A percentile compares a stretch with the other conserved stretches of the same genome.
Conservation (phyloP, 2,888 invertebrate genomes). For the Parapristionchus giblindavisi region DNA sequence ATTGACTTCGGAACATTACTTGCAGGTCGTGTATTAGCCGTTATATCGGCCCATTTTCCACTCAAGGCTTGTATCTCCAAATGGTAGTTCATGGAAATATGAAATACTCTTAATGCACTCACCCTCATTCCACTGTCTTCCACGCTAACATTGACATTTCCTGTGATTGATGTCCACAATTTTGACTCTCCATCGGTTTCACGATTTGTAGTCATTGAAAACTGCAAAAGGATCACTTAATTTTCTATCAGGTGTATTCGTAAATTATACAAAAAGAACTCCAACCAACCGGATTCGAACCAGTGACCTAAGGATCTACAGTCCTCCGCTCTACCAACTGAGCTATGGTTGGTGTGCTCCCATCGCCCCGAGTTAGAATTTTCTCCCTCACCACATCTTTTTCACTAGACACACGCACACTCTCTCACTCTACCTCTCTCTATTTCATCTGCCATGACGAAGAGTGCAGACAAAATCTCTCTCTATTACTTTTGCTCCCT, state of each 20-base stretch:
- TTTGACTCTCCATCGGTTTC: neutral
- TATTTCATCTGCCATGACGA: too few species aligned
- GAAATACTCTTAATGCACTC: neutral
- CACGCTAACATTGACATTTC: slow-evolving; percentile 16
- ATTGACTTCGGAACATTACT: slow-evolving; percentile 16
- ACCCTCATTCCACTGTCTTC: slow-evolving; percentile 30
- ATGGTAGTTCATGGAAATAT: neutral
- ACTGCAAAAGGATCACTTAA: neutral
- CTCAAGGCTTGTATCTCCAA: slow-evolving; percentile 29
- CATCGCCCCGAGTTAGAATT: neutral
- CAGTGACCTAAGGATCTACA: slow-evolving; percentile 44
- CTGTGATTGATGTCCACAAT: slow-evolving; percentile 15
- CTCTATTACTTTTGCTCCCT: slow-evolving; percentile 8
- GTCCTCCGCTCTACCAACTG: slow-evolving; percentile 57
- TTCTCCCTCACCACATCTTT: too few species aligned
- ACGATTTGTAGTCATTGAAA: slow-evolving; percentile 20
- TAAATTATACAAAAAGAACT: slow-evolving; percentile 31
- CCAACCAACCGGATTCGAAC: slow-evolving; percentile 39
- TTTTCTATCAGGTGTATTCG: too few species aligned
- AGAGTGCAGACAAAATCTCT: slow-evolving; percentile 16
- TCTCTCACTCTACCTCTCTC: slow-evolving; percentile 11
- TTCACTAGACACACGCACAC: neutral
- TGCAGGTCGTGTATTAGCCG: slow-evolving; percentile 1
- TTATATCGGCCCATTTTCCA: slow-evolving; percentile 33
- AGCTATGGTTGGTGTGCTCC: slow-evolving; percentile 42